Conservation (phyloP, 2,888 invertebrate genomes). For the Campoplex capitator region DNA sequence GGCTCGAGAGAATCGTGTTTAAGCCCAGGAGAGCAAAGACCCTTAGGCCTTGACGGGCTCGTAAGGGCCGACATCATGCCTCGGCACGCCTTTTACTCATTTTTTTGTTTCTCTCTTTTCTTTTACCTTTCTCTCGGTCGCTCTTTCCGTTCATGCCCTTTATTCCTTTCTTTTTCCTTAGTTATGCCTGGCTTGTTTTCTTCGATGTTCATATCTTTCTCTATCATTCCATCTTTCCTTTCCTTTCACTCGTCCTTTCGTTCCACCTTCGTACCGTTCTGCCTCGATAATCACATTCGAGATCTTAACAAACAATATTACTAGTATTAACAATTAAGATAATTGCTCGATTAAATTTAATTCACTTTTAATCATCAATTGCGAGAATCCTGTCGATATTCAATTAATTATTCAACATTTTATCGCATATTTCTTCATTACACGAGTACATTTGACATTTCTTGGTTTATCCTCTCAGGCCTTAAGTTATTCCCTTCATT, state of each 20-base stretch:
- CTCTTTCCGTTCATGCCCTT: conserved; percentile 52
- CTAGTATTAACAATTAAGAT: neutral
- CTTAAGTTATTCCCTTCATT: conserved; percentile 78
- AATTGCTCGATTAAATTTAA: neutral
- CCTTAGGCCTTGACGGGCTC: conserved; percentile 82
- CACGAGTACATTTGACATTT: conserved; percentile 13
- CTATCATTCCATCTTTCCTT: conserved; percentile 54
- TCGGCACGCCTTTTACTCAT: conserved; percentile 65
- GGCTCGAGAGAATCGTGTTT: conserved; percentile 59
- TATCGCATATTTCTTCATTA: conserved; percentile 30
- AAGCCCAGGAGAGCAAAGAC: conserved; percentile 83
- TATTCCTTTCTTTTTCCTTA: conserved; percentile 52
- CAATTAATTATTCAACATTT: conserved; percentile 13
- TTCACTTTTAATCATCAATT: neutral
- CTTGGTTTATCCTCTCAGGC: conserved; percentile 42
- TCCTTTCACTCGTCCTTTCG: conserved; percentile 35
- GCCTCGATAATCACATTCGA: conserved; percentile 7
- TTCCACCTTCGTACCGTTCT: conserved; percentile 3
- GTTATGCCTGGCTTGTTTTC: conserved; percentile 53
- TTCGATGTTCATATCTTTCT: conserved; percentile 56
- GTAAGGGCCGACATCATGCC: conserved; percentile 67
- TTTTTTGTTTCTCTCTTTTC: conserved; percentile 56
- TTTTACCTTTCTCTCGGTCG: conserved; percentile 58
- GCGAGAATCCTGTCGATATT: conserved; percentile 22
- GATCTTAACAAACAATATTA: neutral